Evolutionary conservation across 2,113 vertebrate species (phyloP).

Genomic region (Anseranas semipalmata): DNA sequence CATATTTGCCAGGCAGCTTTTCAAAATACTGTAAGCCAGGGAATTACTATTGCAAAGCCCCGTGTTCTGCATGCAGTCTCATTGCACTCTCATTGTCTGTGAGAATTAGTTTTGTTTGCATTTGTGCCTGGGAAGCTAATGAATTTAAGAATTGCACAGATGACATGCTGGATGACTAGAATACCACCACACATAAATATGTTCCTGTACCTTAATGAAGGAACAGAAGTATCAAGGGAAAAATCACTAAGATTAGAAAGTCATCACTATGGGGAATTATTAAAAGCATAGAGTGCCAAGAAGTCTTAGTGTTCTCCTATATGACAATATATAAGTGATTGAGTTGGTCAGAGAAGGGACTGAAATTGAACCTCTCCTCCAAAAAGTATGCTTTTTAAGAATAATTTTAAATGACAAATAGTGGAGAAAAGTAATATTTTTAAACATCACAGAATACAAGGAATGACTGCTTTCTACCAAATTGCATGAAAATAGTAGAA

Average conservation of each 20-base stretch:
- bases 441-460: neutral
- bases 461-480: neutral
- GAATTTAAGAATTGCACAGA: neutral
- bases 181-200: neutral
- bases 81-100: neutral
- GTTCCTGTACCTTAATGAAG: neutral
- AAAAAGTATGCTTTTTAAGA: neutral
- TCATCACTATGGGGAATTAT: neutral
- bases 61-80: neutral
- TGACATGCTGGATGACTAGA: neutral
- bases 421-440: neutral
- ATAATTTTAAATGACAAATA: neutral
- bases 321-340: neutral
- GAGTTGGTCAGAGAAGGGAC: neutral
- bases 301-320: neutral
- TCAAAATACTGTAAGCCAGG: neutral
- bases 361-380: neutral
- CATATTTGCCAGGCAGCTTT: neutral
- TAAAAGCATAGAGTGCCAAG: neutral
- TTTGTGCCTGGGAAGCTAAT: neutral
- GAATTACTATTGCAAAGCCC: neutral
- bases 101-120: neutral
- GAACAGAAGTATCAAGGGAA: neutral
- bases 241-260: neutral
- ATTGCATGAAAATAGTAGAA: neutral